A percentile compares a stretch with the other conserved stretches of the same genome.
Evolutionary conservation across 2,113 vertebrate species (phyloP).

Genomic region (Laticauda colubrina): DNA sequence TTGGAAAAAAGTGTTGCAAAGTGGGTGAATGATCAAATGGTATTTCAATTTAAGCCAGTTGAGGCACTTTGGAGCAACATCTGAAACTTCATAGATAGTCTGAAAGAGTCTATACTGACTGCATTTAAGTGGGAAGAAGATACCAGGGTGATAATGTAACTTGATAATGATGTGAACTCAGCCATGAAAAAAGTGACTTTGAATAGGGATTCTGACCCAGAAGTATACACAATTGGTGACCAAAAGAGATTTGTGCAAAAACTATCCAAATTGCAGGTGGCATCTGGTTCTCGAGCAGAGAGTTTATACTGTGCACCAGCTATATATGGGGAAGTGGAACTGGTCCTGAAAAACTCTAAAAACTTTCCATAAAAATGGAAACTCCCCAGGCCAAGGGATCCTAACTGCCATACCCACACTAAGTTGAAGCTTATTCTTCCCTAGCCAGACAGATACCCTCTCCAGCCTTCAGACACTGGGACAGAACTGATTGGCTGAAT

Average conservation of each 20-base stretch:
- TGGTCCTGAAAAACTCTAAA: not conserved
- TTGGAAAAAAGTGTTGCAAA: not conserved
- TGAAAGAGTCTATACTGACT: not conserved
- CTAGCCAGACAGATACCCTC: not conserved
- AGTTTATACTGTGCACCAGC: not conserved
- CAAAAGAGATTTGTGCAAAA: not conserved
- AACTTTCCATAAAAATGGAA: not conserved
- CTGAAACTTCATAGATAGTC: not conserved
- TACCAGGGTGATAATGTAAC: not conserved
- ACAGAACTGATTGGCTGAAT: not conserved
- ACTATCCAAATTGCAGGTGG: not conserved
- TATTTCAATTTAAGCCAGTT: not conserved
- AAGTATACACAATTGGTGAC: not conserved
- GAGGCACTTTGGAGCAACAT: not conserved
- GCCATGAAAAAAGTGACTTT: not conserved
- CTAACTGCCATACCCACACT: not conserved
- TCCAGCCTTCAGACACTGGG: not conserved
- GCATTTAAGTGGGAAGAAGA: not conserved
- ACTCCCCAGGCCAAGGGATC: not conserved
- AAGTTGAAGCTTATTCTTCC: not conserved
- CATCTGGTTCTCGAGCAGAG: not conserved
- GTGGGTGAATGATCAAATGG: not conserved
- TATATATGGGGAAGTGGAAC: not conserved
- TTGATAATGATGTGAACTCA: not conserved
- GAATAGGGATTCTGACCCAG: not conserved